phyloP scores from a whole-genome alignment of 2,113 vertebrate genomes.

The Oriolus oriolus region DNA sequence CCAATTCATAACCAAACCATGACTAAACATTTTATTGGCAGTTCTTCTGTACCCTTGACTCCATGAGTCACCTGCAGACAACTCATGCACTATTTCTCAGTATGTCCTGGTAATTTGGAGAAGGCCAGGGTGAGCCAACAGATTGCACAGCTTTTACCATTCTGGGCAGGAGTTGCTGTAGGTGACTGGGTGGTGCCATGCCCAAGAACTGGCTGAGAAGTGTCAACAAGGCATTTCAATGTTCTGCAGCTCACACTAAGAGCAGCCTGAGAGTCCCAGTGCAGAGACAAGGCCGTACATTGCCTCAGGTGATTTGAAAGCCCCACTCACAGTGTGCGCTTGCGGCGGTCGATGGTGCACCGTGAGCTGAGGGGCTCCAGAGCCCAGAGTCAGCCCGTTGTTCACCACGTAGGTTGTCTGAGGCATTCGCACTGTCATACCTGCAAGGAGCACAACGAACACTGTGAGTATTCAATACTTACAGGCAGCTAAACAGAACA shows the following conservation, averaged over 20 bases:
- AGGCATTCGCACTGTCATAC: conserved; percentile 77
- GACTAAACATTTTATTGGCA: not conserved
- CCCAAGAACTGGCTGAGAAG: not conserved
- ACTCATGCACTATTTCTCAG: not conserved
- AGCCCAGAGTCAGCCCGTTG: conserved; percentile 74
- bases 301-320: not conserved
- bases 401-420: conserved; percentile 80
- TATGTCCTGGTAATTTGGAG: not conserved
- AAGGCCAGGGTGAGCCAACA: not conserved
- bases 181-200: not conserved
- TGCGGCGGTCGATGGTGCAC: conserved; percentile 81
- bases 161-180: not conserved
- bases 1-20: not conserved
- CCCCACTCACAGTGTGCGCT: conserved; percentile 67
- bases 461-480: not conserved
- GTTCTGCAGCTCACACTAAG: not conserved
- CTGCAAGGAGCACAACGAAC: conserved; percentile 2
- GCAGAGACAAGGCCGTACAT: not conserved
- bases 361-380: conserved; percentile 78
- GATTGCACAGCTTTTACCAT: not conserved
- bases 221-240: not conserved
- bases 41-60: not conserved
- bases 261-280: not conserved
- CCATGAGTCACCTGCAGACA: not conserved
- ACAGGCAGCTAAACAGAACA: not conserved